Evolutionary conservation across 2,797 vertebrate genomes (phyloP).

Genomic region (Eidolon dupreanum): DNA sequence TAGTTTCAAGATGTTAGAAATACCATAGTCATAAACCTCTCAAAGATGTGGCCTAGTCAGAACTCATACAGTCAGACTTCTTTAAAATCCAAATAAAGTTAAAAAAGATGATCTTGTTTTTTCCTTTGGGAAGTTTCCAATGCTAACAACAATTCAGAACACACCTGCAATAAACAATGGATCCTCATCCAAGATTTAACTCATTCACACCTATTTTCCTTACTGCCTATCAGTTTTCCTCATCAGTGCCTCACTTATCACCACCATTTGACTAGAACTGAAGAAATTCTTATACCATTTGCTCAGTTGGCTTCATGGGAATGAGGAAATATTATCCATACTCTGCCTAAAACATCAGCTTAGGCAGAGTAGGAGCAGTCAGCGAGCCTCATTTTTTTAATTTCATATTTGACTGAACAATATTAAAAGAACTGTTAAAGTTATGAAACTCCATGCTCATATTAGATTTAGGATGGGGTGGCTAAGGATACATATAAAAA

Average conservation of each 20-base stretch:
- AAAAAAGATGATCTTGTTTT: constrained; percentile 17
- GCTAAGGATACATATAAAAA: constrained; percentile 55
- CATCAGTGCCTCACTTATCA: constrained; percentile 40
- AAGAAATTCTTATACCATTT: constrained; percentile 59
- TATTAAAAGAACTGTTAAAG: constrained; percentile 65
- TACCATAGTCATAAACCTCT: background rate
- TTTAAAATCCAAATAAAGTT: constrained; percentile 54
- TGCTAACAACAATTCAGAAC: constrained; percentile 66
- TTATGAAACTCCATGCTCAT: constrained; percentile 3
- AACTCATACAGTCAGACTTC: constrained; percentile 65
- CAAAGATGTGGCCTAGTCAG: constrained; percentile 57
- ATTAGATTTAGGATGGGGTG: background rate
- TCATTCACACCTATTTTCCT: constrained; percentile 74
- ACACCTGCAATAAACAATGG: constrained; percentile 68
- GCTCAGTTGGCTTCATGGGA: constrained; percentile 1
- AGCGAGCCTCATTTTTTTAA: background rate
- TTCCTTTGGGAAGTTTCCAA: constrained; percentile 70
- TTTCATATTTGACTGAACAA: constrained; percentile 56
- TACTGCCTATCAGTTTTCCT: constrained; percentile 69
- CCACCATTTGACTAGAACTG: constrained; percentile 50
- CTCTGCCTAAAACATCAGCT: constrained; percentile 5
- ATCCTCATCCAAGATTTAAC: constrained; percentile 65
- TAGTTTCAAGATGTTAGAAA: constrained; percentile 63
- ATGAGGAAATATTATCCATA: constrained; percentile 50
- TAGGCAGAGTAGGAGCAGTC: constrained; percentile 22